Base-by-base conservation (phyloP, 2,797 vertebrate species). In the Epinephelus coioides region DNA sequence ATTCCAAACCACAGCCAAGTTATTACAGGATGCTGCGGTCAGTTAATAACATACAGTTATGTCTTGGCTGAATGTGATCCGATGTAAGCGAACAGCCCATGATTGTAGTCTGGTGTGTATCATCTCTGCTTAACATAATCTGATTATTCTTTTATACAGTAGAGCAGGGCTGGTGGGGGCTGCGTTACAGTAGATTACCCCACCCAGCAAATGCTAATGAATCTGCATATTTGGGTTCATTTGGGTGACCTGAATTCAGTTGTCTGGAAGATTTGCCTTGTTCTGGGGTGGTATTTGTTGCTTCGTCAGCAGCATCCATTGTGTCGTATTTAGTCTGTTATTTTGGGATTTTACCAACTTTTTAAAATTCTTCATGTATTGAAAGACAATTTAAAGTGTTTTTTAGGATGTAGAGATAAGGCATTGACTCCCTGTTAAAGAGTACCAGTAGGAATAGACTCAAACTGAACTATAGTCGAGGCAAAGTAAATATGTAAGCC, bases 181-280 rank as follows among this genome's bases (percentile, higher is more conserved):
- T 82, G 76, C 69, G 78, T 90, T 87, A 86, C 77, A 60, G 83
- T 87, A 76, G 79, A 71, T 73, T 85, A 85, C 47, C 75, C 74
- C 54, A 76, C 69, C 69, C 71, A 66, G 69, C 80, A 82, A 84
- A 86, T 88, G 88, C 86, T 82, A 72, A 84, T 87, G 91, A 88
- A 82, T 86, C 77, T 84, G 79, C 85, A 91, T 86, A 89, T 89
- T 90, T 91, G 83, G 86, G 85, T 86, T 86, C 66, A 90, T 89
- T 87, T 88, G 54, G 78, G 73, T 93, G 94, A 93, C 94, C 92
- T 89, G 75, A 83, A 90, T 94, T 88, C 66, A 84, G 27, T 85
- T 82, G 73, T 89, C 63, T 91, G 85, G 79, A 86, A 89, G 68
- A 89, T 89, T 62, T 82, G 62, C 69, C 49, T 80, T 81, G 53